phyloP scores from a whole-genome alignment of 2,113 vertebrate genomes.

The Neopipo cinnamomea region DNA sequence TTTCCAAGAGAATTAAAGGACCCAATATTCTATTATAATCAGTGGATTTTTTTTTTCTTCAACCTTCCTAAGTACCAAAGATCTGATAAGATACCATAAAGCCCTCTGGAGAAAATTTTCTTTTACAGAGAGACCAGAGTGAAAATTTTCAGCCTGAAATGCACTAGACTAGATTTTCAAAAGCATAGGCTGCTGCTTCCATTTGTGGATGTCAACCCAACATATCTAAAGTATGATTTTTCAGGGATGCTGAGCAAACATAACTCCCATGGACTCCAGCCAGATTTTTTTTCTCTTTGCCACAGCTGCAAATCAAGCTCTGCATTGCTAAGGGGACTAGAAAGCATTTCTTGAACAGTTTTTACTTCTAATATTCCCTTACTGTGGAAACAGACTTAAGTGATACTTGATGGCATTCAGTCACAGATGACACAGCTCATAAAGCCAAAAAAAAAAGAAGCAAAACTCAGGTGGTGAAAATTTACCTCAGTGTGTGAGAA shows the following conservation, averaged over 20 bases:
- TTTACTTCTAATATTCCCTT: not conserved
- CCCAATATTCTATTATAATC: not conserved
- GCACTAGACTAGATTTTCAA: not conserved
- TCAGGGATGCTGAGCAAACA: not conserved
- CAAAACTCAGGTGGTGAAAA: conserved; percentile 36
- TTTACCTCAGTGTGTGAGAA: conserved; percentile 23
- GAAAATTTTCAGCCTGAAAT: not conserved
- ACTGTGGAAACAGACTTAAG: conserved; percentile 16
- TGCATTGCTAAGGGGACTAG: not conserved
- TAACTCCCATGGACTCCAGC: not conserved
- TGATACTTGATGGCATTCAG: conserved; percentile 14
- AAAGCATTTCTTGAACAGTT: not conserved
- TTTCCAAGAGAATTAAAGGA: not conserved
- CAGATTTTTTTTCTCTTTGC: not conserved
- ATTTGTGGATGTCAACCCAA: not conserved
- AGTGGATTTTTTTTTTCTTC: not conserved
- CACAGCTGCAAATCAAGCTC: not conserved
- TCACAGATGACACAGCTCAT: conserved; percentile 16
- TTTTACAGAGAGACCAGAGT: not conserved
- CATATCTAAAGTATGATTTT: not conserved
- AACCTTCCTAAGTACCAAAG: not conserved
- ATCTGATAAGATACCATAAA: not conserved
- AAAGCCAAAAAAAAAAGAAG: not conserved
- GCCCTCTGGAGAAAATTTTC: not conserved
- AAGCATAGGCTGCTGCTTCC: not conserved